phyloP scores from a whole-genome alignment of 2,888 invertebrate genomes.

The Zaprionus lineosus region DNA sequence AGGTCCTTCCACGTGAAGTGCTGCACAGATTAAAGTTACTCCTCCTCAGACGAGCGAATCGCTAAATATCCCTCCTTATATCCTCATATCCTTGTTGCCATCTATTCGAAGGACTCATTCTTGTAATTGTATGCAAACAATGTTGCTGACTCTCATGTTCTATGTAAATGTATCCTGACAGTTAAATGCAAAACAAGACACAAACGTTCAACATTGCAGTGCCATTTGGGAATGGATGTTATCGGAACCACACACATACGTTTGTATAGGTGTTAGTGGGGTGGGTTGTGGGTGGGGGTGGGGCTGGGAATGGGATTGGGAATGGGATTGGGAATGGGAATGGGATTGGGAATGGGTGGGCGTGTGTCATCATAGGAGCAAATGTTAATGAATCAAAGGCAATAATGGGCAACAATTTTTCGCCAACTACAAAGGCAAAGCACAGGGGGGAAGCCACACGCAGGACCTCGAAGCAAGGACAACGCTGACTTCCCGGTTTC shows the following conservation, averaged over 20 bases:
- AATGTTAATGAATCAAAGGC: constrained; percentile 75
- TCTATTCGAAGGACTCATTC: constrained; percentile 24
- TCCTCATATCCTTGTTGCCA: not conserved
- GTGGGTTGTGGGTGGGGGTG: no score
- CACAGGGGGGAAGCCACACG: constrained; percentile 51
- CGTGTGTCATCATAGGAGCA: constrained; percentile 39
- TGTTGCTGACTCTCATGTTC: constrained; percentile 69
- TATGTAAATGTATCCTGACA: constrained; percentile 75
- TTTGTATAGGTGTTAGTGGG: no score
- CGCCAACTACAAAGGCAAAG: constrained; percentile 48
- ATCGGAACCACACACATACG: constrained; percentile 2
- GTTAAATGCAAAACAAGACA: constrained; percentile 63
- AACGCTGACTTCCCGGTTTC: not conserved
- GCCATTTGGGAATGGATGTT: constrained; percentile 31
- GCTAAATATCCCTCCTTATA: no score
- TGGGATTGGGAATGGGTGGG: no score
- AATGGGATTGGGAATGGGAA: no score
- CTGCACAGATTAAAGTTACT: no score
- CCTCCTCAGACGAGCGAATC: no score
- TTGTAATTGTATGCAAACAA: constrained; percentile 77
- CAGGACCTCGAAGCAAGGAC: constrained; percentile 12
- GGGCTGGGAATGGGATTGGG: no score
- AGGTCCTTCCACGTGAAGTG: no score
- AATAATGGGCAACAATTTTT: constrained; percentile 51
- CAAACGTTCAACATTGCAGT: constrained; percentile 30